phyloP scores from a whole-genome alignment of 2,797 vertebrate species.

The Coranthus polyacanthus region DNA sequence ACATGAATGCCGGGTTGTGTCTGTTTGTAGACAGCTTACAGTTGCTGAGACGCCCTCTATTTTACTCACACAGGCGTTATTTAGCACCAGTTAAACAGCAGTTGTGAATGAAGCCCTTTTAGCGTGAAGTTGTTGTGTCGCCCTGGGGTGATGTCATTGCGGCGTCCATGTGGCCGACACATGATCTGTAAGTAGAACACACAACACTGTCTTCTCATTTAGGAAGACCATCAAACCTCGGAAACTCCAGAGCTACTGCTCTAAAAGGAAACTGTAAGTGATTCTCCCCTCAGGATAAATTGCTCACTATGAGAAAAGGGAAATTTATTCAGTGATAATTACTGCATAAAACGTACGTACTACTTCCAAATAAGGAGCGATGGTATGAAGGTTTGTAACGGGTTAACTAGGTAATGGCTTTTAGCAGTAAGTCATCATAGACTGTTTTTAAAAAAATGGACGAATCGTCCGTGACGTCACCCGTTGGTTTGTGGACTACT shows the following conservation, averaged over 20 bases:
- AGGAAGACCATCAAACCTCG: constrained; percentile 49
- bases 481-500: no score
- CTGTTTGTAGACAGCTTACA: constrained; percentile 55
- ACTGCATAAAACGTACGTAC: background rate
- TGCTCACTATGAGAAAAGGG: constrained; percentile 1
- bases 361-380: constrained; percentile 4
- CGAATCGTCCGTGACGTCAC: no score
- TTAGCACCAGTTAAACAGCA: constrained; percentile 74
- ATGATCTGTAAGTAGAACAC: constrained; percentile 75
- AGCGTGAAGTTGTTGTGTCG: constrained; percentile 52
- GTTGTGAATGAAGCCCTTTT: constrained; percentile 77
- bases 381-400: background rate
- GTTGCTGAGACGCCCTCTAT: constrained; percentile 67
- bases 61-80: constrained; percentile 67
- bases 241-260: constrained; percentile 63
- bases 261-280: constrained; percentile 33
- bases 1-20: constrained; percentile 36
- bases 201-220: constrained; percentile 74
- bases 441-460: no score
- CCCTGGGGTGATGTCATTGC: constrained; percentile 76
- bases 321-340: constrained; percentile 19
- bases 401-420: background rate
- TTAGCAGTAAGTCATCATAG: no score
- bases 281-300: constrained; percentile 34
- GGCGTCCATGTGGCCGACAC: constrained; percentile 78